These are phyloP conservation scores for Agrotis clavis DNA, from an alignment of 2,888 invertebrate species.

Conservation along the genomic window DNA sequence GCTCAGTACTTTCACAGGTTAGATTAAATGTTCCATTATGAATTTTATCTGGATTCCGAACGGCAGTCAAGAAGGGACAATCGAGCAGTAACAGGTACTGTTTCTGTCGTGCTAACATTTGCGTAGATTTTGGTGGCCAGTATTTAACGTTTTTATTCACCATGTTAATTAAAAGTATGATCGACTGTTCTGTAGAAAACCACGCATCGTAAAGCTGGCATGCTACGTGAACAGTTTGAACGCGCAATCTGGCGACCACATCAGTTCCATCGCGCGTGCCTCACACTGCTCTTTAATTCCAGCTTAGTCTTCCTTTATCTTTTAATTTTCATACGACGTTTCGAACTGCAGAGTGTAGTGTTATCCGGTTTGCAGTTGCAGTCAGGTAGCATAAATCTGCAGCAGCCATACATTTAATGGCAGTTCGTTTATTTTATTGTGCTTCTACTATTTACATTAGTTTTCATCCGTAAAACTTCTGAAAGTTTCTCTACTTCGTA, in stretches of 20 bases:
- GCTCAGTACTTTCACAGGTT: conserved; percentile 45
- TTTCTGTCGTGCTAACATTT: conserved; percentile 8
- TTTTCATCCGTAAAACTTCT: not conserved
- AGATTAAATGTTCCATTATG: conserved; percentile 47
- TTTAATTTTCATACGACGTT: conserved; percentile 53
- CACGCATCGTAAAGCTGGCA: not conserved
- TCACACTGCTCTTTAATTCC: conserved; percentile 32
- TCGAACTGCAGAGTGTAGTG: conserved; percentile 36
- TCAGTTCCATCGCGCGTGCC: conserved; percentile 17
- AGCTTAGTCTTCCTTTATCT: conserved; percentile 37
- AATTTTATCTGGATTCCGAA: conserved; percentile 39
- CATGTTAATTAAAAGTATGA: not conserved
- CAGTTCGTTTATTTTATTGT: conserved; percentile 41
- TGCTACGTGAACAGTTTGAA: conserved; percentile 8
- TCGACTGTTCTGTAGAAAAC: not conserved
- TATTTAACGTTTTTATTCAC: not conserved
- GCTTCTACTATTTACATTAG: conserved; percentile 32
- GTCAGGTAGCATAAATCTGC: conserved; percentile 32
- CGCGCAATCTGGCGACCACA: conserved; percentile 18
- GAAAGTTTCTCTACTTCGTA: not conserved
- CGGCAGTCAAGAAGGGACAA: conserved; percentile 37
- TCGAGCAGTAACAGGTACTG: conserved; percentile 21
- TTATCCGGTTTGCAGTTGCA: conserved; percentile 31
- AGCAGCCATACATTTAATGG: conserved; percentile 13
- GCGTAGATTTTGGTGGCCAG: conserved; percentile 1